phyloP scores from a whole-genome alignment of 2,113 vertebrate genomes.

The Hylia prasina region DNA sequence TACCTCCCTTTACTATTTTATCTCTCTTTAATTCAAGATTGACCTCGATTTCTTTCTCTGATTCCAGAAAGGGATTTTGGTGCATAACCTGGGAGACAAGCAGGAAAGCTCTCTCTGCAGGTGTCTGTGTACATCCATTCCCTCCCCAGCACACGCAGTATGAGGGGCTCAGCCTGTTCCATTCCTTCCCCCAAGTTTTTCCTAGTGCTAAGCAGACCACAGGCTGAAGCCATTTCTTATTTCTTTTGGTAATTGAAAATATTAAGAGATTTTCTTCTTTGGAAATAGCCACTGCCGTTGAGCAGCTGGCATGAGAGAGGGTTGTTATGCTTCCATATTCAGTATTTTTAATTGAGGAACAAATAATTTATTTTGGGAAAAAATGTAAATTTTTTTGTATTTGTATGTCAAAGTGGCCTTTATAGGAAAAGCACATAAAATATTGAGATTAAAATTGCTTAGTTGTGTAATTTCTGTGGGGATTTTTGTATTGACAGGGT shows the following conservation, averaged over 20 bases:
- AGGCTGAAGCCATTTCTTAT: neutral
- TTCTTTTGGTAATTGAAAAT: neutral
- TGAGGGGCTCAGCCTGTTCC: neutral
- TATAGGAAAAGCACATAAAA: slow-evolving; percentile 55
- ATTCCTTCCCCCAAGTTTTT: neutral
- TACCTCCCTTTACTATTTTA: neutral
- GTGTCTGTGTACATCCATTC: neutral
- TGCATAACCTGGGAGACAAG: neutral
- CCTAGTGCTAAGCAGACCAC: neutral
- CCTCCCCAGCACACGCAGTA: neutral
- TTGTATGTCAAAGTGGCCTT: slow-evolving; percentile 63
- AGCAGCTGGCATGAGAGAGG: neutral
- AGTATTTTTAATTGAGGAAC: slow-evolving; percentile 58
- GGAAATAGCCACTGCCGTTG: neutral
- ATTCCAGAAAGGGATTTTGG: neutral
- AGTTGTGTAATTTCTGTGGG: slow-evolving; percentile 49
- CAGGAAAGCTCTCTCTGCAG: neutral
- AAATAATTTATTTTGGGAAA: slow-evolving; percentile 55
- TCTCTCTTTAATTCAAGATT: neutral
- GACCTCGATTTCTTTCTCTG: neutral
- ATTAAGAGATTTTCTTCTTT: neutral
- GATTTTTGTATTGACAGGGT: slow-evolving; percentile 58
- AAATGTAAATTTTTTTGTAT: slow-evolving; percentile 51
- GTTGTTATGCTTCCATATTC: slow-evolving; percentile 47
- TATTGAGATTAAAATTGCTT: slow-evolving; percentile 33